phyloP scores from a whole-genome alignment of 2,797 vertebrate genomes.

The Aldrovandia affinis region DNA sequence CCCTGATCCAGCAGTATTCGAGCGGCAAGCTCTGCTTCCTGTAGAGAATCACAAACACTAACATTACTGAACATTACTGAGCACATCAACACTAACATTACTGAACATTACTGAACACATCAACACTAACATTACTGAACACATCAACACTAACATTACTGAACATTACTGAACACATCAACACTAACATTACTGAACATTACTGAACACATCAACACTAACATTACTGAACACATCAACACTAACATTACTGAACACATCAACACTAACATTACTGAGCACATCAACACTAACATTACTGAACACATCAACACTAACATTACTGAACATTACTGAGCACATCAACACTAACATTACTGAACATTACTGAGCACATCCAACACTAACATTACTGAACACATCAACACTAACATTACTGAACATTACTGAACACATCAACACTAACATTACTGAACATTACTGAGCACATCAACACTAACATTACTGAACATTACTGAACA shows the following conservation, averaged over 20 bases:
- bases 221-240: no score
- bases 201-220: no score
- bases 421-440: no score
- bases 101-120: no score
- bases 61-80: no score
- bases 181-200: not conserved
- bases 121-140: not conserved
- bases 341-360: not conserved
- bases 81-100: no score
- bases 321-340: no score
- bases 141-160: not conserved
- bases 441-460: not conserved
- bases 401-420: not conserved
- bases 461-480: not conserved
- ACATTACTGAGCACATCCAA: not conserved
- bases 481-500: no score
- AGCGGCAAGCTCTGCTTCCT: slow-evolving; percentile 86
- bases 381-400: not conserved
- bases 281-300: no score
- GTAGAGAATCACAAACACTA: slow-evolving; percentile 37
- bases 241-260: no score
- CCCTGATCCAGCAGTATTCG: slow-evolving; percentile 84
- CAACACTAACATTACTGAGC: no score
- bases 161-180: not conserved
- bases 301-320: no score